Conservation (phyloP, 2,113 vertebrate species). For the Pelusios castaneus region DNA sequence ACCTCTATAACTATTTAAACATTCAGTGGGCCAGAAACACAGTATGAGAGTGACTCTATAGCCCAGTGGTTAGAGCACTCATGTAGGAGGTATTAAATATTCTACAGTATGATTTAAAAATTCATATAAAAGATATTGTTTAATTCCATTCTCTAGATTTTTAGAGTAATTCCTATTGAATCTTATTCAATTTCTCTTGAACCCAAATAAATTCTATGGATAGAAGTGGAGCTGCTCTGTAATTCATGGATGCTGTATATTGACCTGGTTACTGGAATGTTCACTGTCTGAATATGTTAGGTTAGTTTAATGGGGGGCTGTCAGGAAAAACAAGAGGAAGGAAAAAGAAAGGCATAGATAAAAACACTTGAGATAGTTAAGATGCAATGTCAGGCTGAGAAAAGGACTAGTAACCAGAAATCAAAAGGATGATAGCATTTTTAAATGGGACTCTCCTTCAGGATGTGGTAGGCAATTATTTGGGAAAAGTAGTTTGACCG, state of each 20-base stretch:
- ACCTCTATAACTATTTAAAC: too few relatives aligned
- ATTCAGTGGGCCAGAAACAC: background rate
- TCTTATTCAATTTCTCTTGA: background rate
- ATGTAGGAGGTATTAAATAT: background rate
- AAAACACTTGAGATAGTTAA: background rate
- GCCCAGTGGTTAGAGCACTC: background rate
- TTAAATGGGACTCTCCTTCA: background rate
- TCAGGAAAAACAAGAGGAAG: background rate
- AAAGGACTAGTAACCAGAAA: background rate
- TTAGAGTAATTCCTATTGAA: background rate
- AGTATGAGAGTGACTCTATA: background rate
- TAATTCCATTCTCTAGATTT: background rate
- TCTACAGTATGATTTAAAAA: background rate
- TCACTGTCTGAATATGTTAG: background rate
- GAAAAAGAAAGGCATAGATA: background rate
- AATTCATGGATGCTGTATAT: background rate
- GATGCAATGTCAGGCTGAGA: fast-evolving
- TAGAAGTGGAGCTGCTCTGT: background rate
- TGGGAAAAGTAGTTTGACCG: background rate
- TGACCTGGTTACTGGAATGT: background rate
- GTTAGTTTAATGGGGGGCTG: background rate
- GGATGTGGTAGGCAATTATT: background rate
- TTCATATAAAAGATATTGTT: background rate
- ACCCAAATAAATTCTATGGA: background rate
- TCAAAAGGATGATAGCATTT: background rate